Evolutionary conservation across 2,797 vertebrate species (phyloP).

Genomic region (Halcyon smyrnensis): DNA sequence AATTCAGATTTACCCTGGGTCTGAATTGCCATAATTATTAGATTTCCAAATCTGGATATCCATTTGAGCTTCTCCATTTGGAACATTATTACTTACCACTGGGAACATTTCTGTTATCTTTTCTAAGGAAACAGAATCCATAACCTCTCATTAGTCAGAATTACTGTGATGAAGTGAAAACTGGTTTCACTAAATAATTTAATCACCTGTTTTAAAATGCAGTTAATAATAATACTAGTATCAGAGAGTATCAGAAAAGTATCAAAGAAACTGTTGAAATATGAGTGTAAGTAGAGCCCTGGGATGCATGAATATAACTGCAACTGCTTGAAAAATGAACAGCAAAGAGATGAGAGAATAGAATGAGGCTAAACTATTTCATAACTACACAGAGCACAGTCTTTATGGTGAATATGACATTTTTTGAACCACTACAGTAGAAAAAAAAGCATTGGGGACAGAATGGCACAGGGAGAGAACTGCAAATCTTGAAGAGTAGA

Average conservation of each 20-base stretch:
- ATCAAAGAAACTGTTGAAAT: not conserved
- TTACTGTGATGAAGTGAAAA: not conserved
- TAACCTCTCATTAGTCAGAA: not conserved
- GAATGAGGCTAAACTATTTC: not conserved
- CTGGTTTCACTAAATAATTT: not conserved
- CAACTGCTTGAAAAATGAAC: not conserved
- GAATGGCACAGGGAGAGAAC: not conserved
- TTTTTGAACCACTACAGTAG: not conserved
- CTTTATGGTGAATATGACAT: not conserved
- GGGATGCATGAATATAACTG: not conserved
- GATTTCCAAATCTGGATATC: not conserved
- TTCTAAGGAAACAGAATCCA: not conserved
- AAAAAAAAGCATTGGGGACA: not conserved
- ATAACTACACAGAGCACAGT: not conserved
- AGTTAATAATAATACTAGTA: not conserved
- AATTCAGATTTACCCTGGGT: not conserved
- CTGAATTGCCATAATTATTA: not conserved
- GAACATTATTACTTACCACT: not conserved
- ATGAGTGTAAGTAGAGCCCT: not conserved
- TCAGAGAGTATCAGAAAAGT: not conserved
- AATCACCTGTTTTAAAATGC: not conserved
- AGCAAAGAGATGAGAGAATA: not conserved
- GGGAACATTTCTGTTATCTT: not conserved
- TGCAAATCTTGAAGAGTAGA: not conserved
- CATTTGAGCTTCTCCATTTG: not conserved